phyloP scores from a whole-genome alignment of 2,113 vertebrate species.

The Ursus arctos region DNA sequence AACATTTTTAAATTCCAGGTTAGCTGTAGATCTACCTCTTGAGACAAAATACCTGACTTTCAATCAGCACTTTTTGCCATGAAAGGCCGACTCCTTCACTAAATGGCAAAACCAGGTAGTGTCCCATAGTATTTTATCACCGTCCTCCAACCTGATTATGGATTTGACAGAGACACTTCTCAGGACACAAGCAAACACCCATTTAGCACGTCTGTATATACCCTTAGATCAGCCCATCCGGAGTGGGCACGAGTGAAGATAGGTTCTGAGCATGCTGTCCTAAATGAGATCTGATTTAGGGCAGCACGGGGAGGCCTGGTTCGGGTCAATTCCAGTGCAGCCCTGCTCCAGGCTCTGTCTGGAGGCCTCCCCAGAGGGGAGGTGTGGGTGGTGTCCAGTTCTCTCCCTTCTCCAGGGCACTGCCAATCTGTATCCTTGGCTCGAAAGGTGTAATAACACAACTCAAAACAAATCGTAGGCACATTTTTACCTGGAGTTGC shows the following conservation, averaged over 20 bases:
- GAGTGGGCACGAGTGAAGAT: neutral
- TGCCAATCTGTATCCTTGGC: constrained; percentile 57
- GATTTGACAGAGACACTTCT: neutral
- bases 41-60: constrained; percentile 23
- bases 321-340: neutral
- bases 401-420: constrained; percentile 29
- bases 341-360: constrained; percentile 4
- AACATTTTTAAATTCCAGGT: constrained; percentile 34
- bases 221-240: neutral
- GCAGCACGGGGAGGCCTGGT: neutral
- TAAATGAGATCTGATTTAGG: neutral
- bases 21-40: constrained; percentile 2
- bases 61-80: neutral
- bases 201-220: neutral
- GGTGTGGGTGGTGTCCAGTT: neutral
- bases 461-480: constrained; percentile 60
- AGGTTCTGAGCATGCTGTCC: neutral
- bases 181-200: neutral
- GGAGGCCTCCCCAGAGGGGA: neutral
- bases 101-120: neutral
- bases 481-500: constrained; percentile 52
- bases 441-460: constrained; percentile 56
- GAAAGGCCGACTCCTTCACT: neutral
- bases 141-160: neutral
- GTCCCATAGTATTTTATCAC: neutral